Evolutionary conservation across 1,140 invertebrate species (phyloP), one percentile per base, ranked within the genome.

Genomic region (Zeugodacus cucurbitae): DNA sequence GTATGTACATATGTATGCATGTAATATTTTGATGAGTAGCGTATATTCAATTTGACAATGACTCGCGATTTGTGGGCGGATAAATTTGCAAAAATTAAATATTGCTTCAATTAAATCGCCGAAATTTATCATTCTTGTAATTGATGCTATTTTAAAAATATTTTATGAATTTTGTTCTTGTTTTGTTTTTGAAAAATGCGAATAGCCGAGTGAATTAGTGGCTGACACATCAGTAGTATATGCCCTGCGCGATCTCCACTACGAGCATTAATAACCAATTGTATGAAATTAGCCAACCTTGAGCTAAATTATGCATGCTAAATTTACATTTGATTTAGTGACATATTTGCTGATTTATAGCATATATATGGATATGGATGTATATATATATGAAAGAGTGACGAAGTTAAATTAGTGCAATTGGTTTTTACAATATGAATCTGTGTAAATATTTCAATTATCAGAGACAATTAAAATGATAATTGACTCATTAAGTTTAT

Each of bases 121-220:
- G 22, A 62, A 62, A 62, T 62, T 62, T 62, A 26, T n/a, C 58
- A 62, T 62, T 62, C 58, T 62, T 62, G 58, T 62, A n/a, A 62
- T 62, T 62, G n/a, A 62, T 62, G 58, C 58, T 62, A 62, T 62
- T 62, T 62, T n/a, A 62, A n/a, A n/a, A n/a, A n/a, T n/a, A n/a
- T n/a, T n/a, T 22, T 26, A 62, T 48, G 41, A 8, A 8, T 54
- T 54, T 54, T 54, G 3, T 54, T 17, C 3, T 54, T 10, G 0
- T 54, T 54, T 54, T 54, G 11, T 54, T 14, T 48, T 54, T 20
- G 48, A 62, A n/a, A 10, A n/a, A 62, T 62, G 58, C 58, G 22
- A 3, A 62, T 62, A 26, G 58, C 0, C 22, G n/a, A 26, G 22
- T 62, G 58, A 62, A 26, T 62, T 54, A 54, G n/a, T 62, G n/a